A percentile compares a stretch with the other conserved stretches of the same genome.
These are phyloP conservation scores for Parambassis ranga DNA, from an alignment of 2,797 vertebrate species.

Conservation along the genomic window DNA sequence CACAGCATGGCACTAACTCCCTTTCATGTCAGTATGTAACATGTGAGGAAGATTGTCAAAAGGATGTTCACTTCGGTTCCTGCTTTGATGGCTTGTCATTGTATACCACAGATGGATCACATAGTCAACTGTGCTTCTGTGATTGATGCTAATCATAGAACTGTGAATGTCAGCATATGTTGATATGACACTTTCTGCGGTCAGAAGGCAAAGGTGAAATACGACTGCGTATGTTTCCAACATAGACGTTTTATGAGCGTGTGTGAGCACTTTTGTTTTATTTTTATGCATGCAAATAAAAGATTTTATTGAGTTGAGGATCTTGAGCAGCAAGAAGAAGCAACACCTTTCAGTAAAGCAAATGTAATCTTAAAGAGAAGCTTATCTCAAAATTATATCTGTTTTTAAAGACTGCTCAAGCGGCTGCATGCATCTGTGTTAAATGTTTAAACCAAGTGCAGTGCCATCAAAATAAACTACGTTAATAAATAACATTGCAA, in stretches of 20 bases:
- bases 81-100: not conserved
- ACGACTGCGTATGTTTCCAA: too few species aligned
- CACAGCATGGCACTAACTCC: constrained; percentile 55
- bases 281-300: too few species aligned
- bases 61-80: not conserved
- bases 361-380: not conserved
- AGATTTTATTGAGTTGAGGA: too few species aligned
- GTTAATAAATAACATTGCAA: too few species aligned
- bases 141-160: not conserved
- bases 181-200: not conserved
- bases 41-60: not conserved
- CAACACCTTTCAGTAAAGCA: not conserved
- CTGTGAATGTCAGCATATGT: not conserved
- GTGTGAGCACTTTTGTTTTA: not conserved
- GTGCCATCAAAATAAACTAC: not conserved
- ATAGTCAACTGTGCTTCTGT: not conserved
- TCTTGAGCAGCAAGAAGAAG: not conserved
- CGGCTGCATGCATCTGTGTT: too few species aligned
- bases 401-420: too few species aligned
- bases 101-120: not conserved
- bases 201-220: constrained; percentile 10
- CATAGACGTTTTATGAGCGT: not conserved
- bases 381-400: too few species aligned
- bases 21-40: constrained; percentile 7
- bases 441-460: not conserved